Base-by-base conservation (phyloP, 2,888 invertebrate genomes). In the Ditula angustiorana region DNA sequence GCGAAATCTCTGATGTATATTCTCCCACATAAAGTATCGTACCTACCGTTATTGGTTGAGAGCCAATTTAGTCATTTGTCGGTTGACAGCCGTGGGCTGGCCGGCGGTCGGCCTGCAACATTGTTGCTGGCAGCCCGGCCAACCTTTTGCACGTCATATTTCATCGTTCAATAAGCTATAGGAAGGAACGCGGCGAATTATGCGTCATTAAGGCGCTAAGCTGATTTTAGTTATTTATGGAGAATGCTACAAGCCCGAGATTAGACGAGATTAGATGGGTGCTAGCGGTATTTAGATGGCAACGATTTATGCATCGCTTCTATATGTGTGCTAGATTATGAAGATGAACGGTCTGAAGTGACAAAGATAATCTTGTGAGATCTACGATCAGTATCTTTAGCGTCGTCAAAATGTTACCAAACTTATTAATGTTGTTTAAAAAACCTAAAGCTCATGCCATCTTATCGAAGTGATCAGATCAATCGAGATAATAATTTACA, bases 21-120 rank as follows among this genome's bases (percentile, higher is more conserved):
- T 62, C 50, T 59, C 60, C 61, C 61, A 52, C 50, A 63, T 62
- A 62, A 57, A 63, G 26, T 47, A 44, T 58, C 60, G 74, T 77
- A 79, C 85, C 80, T 76, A 79, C 85, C 80, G 86, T 84, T 85
- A 84, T 78, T 77, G 78, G 79, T 78, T 76, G 73, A 73, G 75
- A 75, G 72, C 82, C 82, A 86, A 87, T 88, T 87, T 86, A 86
- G 84, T 83, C 81, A 87, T 87, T 84, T 84, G 83, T 83, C 80
- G 80, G 73, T 74, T 82, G 86, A 83, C 85, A 77, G 81, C 71
- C 75, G 76, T 71, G 72, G 73, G 78, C 78, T 67, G 75, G 69
- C 68, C 41, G 19, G 37, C 37, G 67, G 75, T 72, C 69, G 65
- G 30, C 68, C 60, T 50, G 69, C 71, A 71, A 77, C 76, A 74